These are phyloP conservation scores for Drosophila oshimai DNA, from an alignment of 1,140 invertebrate genomes.

Conservation along the genomic window DNA sequence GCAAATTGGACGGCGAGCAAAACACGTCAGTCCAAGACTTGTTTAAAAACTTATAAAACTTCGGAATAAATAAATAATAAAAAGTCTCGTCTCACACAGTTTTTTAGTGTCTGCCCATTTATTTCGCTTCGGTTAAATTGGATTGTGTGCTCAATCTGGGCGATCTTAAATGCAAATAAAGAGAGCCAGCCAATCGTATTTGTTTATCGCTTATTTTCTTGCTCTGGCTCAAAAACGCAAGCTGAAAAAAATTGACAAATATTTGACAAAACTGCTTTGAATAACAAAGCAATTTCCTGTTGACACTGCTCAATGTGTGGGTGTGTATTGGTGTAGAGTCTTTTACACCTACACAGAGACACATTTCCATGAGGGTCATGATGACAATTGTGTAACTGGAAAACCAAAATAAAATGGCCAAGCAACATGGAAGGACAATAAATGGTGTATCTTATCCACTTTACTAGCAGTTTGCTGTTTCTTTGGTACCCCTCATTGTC, in stretches of 20 bases:
- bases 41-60: slow-evolving; percentile 48
- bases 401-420: slow-evolving; percentile 64
- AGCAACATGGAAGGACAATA: slow-evolving; percentile 63
- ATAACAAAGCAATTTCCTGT: too few relatives aligned
- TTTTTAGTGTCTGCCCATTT: slow-evolving; percentile 47
- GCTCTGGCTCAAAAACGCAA: slow-evolving; percentile 35
- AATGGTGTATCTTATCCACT: slow-evolving; percentile 79
- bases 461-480: slow-evolving; percentile 28
- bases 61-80: too few relatives aligned
- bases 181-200: slow-evolving; percentile 74
- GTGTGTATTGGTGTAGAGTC: neutral
- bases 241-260: slow-evolving; percentile 73
- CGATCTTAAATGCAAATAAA: slow-evolving; percentile 76
- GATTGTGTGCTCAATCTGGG: slow-evolving; percentile 67
- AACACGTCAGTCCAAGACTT: slow-evolving; percentile 33
- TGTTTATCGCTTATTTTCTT: slow-evolving; percentile 80
- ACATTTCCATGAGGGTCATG: slow-evolving; percentile 65
- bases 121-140: slow-evolving; percentile 21
- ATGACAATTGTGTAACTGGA: slow-evolving; percentile 74
- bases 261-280: slow-evolving; percentile 74
- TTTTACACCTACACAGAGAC: neutral
- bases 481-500: slow-evolving; percentile 7
- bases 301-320: slow-evolving; percentile 47
- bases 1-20: slow-evolving; percentile 54
- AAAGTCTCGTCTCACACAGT: slow-evolving; percentile 42